phyloP scores from a whole-genome alignment of 2,888 invertebrate species.

The Drosophila setosimentum region DNA sequence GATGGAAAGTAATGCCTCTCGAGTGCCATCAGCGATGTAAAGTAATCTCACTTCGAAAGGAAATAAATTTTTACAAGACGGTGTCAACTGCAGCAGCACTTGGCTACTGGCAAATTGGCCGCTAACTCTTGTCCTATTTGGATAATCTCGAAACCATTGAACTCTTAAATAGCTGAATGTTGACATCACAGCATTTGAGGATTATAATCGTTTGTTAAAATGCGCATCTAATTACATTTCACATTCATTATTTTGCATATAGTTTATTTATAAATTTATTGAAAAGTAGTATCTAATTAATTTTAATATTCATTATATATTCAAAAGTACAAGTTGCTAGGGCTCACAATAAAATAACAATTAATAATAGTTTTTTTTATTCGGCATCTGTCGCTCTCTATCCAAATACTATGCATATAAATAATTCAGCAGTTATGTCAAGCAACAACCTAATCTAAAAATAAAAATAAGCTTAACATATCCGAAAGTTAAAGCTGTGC shows the following conservation, averaged over 20 bases:
- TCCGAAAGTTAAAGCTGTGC: slow-evolving; percentile 61
- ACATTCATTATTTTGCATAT: not conserved
- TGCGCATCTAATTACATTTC: not conserved
- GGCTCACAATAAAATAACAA: not conserved
- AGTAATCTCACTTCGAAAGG: slow-evolving; percentile 63
- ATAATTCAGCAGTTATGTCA: not conserved
- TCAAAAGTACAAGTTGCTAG: not conserved
- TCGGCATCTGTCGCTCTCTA: not conserved
- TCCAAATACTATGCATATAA: not conserved
- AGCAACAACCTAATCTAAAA: not conserved
- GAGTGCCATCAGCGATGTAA: slow-evolving; percentile 30
- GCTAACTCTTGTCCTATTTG: slow-evolving; percentile 41
- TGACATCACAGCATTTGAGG: not conserved
- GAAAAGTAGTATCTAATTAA: not conserved
- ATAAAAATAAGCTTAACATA: slow-evolving; percentile 12
- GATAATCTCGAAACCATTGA: slow-evolving; percentile 44
- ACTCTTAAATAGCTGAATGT: slow-evolving; percentile 12
- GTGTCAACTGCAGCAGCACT: slow-evolving; percentile 58
- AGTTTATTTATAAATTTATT: not conserved
- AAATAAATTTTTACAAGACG: slow-evolving; percentile 62
- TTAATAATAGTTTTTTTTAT: not conserved
- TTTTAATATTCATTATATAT: not conserved
- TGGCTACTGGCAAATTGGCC: slow-evolving; percentile 17
- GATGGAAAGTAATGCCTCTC: slow-evolving; percentile 13
- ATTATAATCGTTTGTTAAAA: not conserved